Evolutionary conservation across 2,888 invertebrate species (phyloP).

Genomic region (Cepaea hortensis): DNA sequence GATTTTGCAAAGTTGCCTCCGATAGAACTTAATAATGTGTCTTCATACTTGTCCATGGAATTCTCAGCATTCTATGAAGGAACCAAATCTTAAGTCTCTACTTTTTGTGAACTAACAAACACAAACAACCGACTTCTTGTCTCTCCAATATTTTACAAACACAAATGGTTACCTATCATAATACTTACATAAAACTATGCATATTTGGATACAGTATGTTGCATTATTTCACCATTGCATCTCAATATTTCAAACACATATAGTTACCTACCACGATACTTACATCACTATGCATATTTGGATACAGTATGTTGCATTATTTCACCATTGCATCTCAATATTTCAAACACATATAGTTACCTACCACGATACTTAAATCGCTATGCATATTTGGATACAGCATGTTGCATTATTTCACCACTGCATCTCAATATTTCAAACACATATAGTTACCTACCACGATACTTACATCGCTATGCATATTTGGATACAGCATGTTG

Average conservation of each 20-base stretch:
- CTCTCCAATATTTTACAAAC: too few relatives aligned
- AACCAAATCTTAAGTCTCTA: too few relatives aligned
- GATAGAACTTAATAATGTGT: too few relatives aligned
- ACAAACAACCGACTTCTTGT: too few relatives aligned
- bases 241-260: constrained; percentile 13
- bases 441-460: neutral
- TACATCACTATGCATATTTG: constrained; percentile 58
- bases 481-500: constrained; percentile 62
- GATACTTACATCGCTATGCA: constrained; percentile 54
- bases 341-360: neutral
- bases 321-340: constrained; percentile 52
- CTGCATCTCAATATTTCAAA: constrained; percentile 49
- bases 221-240: constrained; percentile 59
- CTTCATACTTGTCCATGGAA: too few relatives aligned
- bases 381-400: constrained; percentile 59
- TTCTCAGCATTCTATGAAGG: too few relatives aligned
- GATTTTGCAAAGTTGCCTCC: too few relatives aligned
- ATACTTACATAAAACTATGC: constrained; percentile 52
- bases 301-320: constrained; percentile 64
- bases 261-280: neutral
- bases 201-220: constrained; percentile 61
- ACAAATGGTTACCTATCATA: neutral
- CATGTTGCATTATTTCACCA: constrained; percentile 60
- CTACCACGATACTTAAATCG: constrained; percentile 38
- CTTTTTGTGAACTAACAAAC: too few relatives aligned